phyloP scores from a whole-genome alignment of 2,888 invertebrate species.

The Drosophila greeni region DNA sequence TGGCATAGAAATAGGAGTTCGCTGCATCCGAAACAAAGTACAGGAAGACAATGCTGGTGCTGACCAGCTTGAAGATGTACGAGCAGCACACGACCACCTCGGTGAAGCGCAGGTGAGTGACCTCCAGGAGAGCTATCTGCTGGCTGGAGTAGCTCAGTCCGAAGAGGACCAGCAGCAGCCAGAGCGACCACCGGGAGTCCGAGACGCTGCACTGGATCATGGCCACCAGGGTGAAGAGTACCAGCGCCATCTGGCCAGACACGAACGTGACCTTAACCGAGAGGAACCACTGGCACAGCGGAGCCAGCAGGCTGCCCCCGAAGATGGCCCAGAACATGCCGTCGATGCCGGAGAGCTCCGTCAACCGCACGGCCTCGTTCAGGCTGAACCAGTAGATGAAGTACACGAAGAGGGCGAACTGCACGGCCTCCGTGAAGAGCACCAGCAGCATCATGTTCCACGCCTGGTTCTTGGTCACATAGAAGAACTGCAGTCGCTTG shows the following conservation, averaged over 20 bases:
- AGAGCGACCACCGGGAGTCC: constrained; percentile 64
- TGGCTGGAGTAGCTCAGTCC: constrained; percentile 71
- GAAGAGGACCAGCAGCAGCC: constrained; percentile 72
- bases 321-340: constrained; percentile 74
- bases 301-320: constrained; percentile 59
- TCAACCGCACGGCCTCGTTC: constrained; percentile 67
- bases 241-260: constrained; percentile 55
- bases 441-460: constrained; percentile 73
- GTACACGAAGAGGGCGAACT: constrained; percentile 74
- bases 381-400: constrained; percentile 75
- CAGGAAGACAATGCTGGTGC: constrained; percentile 68
- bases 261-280: constrained; percentile 75
- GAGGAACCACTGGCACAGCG: constrained; percentile 58
- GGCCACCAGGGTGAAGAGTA: constrained; percentile 64
- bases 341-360: constrained; percentile 59
- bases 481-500: constrained; percentile 75
- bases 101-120: constrained; percentile 69
- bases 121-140: constrained; percentile 72
- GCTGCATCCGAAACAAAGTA: constrained; percentile 71
- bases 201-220: constrained; percentile 69
- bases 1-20: constrained; percentile 75
- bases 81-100: constrained; percentile 68
- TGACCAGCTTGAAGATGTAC: constrained; percentile 66
- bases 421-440: constrained; percentile 72
- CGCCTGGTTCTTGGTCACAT: constrained; percentile 75